Conservation (phyloP, 2,888 invertebrate genomes). For the Eristalis tenax region DNA sequence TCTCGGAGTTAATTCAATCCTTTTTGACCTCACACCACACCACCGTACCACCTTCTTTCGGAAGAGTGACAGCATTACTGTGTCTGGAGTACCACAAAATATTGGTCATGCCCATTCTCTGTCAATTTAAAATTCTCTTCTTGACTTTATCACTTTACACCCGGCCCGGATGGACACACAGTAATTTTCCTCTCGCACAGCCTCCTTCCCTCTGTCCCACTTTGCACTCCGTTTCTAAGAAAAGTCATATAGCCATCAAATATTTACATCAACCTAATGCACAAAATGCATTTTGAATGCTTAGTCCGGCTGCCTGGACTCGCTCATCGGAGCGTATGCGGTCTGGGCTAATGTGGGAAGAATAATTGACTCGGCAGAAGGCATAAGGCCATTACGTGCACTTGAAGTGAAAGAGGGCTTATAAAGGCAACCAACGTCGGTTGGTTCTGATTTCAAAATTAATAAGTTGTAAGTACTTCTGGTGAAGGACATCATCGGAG, state of each 20-base stretch:
- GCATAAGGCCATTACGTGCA: slow-evolving; percentile 12
- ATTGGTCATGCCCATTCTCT: slow-evolving; percentile 2
- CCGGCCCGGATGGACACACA: background rate
- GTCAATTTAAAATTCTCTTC: slow-evolving; percentile 11
- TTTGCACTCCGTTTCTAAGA: background rate
- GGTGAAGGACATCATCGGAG: background rate
- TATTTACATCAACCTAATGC: slow-evolving; percentile 2
- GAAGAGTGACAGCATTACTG: background rate
- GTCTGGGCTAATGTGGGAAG: background rate
- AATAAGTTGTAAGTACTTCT: slow-evolving; percentile 1
- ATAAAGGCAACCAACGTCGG: slow-evolving; percentile 5
- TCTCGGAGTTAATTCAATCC: background rate
- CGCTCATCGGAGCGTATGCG: background rate
- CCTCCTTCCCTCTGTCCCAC: background rate
- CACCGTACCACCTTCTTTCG: background rate
- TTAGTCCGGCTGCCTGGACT: background rate
- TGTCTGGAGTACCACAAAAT: background rate
- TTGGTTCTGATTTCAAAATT: slow-evolving; percentile 9
- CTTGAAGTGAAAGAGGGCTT: slow-evolving; percentile 11
- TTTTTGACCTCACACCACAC: background rate
- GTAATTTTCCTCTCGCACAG: background rate
- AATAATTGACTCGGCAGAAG: slow-evolving; percentile 23
- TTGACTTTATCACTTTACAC: background rate
- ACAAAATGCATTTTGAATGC: slow-evolving; percentile 9
- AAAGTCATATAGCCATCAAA: background rate